Conservation (phyloP, 1,140 invertebrate genomes). For the Ceratitis capitata region DNA sequence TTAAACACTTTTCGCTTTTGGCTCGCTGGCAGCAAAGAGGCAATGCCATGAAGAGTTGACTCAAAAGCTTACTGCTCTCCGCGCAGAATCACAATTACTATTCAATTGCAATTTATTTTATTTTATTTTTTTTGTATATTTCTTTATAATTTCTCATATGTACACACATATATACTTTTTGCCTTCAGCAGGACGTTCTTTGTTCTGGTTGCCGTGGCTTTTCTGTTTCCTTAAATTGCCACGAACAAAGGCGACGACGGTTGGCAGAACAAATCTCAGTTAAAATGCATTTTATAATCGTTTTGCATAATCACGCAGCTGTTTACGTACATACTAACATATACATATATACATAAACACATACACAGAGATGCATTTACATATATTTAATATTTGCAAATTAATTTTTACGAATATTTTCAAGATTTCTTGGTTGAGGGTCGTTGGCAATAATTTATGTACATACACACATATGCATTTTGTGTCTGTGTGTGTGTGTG, state of each 20-base stretch:
- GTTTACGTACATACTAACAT: background rate
- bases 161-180: too few relatives aligned
- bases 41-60: background rate
- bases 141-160: too few relatives aligned
- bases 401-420: slow-evolving; percentile 4
- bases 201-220: background rate
- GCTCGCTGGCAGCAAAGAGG: background rate
- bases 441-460: slow-evolving; percentile 7
- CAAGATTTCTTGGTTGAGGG: background rate
- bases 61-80: background rate
- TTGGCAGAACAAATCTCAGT: background rate
- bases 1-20: background rate
- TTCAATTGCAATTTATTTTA: background rate
- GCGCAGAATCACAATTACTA: background rate
- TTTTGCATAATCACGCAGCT: background rate
- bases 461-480: background rate
- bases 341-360: too few relatives aligned
- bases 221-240: background rate
- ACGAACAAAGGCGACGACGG: background rate
- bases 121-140: background rate
- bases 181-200: slow-evolving; percentile 1
- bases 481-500: background rate
- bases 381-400: background rate
- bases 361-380: too few relatives aligned
- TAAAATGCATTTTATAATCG: slow-evolving; percentile 16